A percentile compares a stretch with the other conserved stretches of the same genome.
Evolutionary conservation across 2,888 invertebrate species (phyloP).

Genomic region (Dorcus parallelipipedus): DNA sequence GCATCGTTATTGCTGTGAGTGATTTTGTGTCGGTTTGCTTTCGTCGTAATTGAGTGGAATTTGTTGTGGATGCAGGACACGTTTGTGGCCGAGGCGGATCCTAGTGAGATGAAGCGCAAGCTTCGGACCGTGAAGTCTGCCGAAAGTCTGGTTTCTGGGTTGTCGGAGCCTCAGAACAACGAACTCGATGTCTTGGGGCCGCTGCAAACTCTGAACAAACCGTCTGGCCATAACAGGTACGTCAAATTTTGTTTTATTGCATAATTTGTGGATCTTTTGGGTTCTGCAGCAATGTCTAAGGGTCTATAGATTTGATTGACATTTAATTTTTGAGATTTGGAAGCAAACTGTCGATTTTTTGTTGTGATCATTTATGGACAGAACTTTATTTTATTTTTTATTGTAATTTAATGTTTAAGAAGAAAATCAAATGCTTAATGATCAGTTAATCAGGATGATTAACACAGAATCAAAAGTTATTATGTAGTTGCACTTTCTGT

Average conservation of each 20-base stretch:
- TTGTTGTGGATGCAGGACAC: conserved; percentile 43
- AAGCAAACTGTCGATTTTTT: too few relatives aligned
- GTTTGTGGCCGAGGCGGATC: conserved; percentile 45
- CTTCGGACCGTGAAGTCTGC: conserved; percentile 69
- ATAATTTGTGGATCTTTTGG: neutral
- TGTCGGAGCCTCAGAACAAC: conserved; percentile 42
- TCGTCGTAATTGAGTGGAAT: conserved; percentile 4
- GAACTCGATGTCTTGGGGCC: conserved; percentile 48
- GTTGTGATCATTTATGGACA: too few relatives aligned
- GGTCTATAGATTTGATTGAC: too few relatives aligned
- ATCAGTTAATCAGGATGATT: too few relatives aligned
- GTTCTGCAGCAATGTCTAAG: too few relatives aligned
- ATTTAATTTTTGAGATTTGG: too few relatives aligned
- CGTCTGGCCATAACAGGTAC: conserved; percentile 54
- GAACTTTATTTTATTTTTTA: too few relatives aligned
- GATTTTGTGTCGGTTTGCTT: neutral
- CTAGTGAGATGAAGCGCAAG: conserved; percentile 49
- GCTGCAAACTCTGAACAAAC: conserved; percentile 46
- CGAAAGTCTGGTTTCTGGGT: conserved; percentile 59
- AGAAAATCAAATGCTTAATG: too few relatives aligned
- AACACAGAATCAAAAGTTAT: too few relatives aligned
- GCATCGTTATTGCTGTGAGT: conserved; percentile 42
- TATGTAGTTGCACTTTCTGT: too few relatives aligned
- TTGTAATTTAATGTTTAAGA: too few relatives aligned
- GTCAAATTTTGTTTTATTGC: neutral